Percentiles rank a stretch among this genome's conserved stretches.
These are phyloP conservation scores for Adelognathus sp. DNA, from an alignment of 2,888 invertebrate species.

Conservation along the genomic window DNA sequence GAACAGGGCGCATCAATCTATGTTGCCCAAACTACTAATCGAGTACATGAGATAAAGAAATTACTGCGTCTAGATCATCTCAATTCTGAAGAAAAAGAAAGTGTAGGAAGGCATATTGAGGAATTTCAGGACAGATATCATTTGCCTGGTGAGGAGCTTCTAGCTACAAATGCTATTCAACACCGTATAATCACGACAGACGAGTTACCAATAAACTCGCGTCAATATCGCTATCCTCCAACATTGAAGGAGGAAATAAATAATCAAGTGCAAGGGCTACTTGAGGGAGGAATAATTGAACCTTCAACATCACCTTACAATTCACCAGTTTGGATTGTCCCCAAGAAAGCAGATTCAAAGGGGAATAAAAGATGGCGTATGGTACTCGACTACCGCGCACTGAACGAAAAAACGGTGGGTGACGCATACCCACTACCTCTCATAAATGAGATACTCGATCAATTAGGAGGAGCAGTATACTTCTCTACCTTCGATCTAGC, in stretches of 20 bases:
- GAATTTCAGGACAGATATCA: constrained; percentile 33
- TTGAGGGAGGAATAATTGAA: constrained; percentile 36
- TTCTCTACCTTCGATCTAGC: constrained; percentile 68
- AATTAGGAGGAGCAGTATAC: constrained; percentile 62
- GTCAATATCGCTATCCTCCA: constrained; percentile 51
- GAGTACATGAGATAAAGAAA: not conserved
- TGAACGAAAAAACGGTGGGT: constrained; percentile 60
- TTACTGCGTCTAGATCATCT: constrained; percentile 32
- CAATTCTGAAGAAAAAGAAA: constrained; percentile 48
- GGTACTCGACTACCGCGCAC: constrained; percentile 43
- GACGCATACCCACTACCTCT: too few relatives aligned
- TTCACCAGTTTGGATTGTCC: too few relatives aligned
- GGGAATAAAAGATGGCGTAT: constrained; percentile 55
- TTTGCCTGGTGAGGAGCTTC: constrained; percentile 39
- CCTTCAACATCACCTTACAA: constrained; percentile 45
- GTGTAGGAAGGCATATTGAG: constrained; percentile 39
- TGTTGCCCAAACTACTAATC: not conserved
- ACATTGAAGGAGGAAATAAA: constrained; percentile 44
- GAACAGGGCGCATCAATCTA: not conserved
- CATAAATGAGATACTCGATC: too few relatives aligned
- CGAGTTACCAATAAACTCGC: constrained; percentile 37
- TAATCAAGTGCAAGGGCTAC: constrained; percentile 37
- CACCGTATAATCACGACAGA: constrained; percentile 46
- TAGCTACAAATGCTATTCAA: constrained; percentile 9
- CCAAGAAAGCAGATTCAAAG: constrained; percentile 55